A percentile compares a stretch with the other conserved stretches of the same genome.
Evolutionary conservation across 2,888 invertebrate species (phyloP).

Genomic region (Toxonevra muliebris): DNA sequence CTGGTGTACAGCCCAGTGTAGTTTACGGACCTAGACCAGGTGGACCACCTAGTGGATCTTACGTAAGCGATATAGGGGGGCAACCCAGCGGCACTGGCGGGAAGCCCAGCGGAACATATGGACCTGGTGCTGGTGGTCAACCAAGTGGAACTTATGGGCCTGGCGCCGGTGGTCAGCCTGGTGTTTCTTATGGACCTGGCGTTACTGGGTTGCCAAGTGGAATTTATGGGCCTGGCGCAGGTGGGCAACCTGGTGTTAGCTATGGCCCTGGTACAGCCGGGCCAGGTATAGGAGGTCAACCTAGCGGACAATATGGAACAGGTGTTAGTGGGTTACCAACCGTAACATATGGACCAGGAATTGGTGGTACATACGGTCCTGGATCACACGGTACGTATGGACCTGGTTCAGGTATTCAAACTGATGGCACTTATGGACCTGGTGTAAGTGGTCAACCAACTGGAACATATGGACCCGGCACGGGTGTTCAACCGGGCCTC

Average conservation of each 20-base stretch:
- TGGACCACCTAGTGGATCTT: conserved; percentile 1
- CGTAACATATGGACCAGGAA: conserved; percentile 21
- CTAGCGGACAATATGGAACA: conserved; percentile 18
- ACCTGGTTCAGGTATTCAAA: background rate
- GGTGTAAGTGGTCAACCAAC: background rate
- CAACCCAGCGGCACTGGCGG: too few relatives aligned
- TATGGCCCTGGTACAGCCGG: conserved; percentile 10
- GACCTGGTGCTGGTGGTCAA: conserved; percentile 20
- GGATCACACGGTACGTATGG: conserved; percentile 3
- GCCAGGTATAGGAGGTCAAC: conserved; percentile 21
- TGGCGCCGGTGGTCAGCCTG: conserved; percentile 31
- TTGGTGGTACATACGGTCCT: conserved; percentile 8
- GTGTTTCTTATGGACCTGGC: conserved; percentile 22
- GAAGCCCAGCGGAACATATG: too few relatives aligned
- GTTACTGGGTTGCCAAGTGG: conserved; percentile 22
- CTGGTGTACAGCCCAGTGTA: conserved; percentile 23
- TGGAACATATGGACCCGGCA: background rate
- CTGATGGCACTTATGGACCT: conserved; percentile 6
- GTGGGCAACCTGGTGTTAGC: conserved; percentile 20
- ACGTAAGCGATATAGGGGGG: too few relatives aligned
- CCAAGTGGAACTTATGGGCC: conserved; percentile 24
- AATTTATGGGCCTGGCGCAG: conserved; percentile 22
- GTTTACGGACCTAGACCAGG: conserved; percentile 24
- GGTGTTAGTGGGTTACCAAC: conserved; percentile 21
- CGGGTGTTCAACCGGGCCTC: too few relatives aligned